These are phyloP conservation scores for Anguilla pacifica DNA, from an alignment of 2,797 vertebrate species.

Conservation along the genomic window DNA sequence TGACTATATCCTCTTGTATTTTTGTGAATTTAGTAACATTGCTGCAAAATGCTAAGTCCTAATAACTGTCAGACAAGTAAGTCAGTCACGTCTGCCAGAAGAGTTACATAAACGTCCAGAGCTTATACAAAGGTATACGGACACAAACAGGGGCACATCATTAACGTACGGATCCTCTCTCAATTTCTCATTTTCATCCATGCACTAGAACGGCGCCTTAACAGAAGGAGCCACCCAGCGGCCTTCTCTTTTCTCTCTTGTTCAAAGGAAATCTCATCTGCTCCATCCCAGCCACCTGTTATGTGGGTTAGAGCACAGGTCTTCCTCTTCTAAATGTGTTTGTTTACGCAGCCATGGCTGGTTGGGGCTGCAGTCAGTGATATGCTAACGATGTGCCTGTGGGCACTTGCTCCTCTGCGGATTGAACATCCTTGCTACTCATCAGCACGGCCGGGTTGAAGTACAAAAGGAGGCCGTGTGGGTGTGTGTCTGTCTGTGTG, in stretches of 20 bases:
- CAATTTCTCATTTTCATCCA: background rate
- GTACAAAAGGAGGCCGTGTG: constrained; percentile 42
- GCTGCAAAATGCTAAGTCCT: background rate
- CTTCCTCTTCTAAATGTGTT: background rate
- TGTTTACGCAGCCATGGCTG: constrained; percentile 35
- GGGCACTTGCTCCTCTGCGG: constrained; percentile 41
- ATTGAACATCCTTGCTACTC: constrained; percentile 41
- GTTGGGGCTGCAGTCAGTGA: constrained; percentile 54
- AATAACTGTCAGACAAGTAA: background rate
- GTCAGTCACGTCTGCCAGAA: too few species aligned
- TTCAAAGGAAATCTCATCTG: background rate
- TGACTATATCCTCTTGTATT: background rate
- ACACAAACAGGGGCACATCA: background rate
- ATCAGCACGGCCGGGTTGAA: constrained; percentile 41
- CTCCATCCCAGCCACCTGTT: constrained; percentile 35
- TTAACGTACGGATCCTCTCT: background rate
- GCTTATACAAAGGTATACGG: too few species aligned
- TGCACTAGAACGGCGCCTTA: too few species aligned
- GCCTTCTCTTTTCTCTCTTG: constrained; percentile 21
- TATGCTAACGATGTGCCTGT: constrained; percentile 61
- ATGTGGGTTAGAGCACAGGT: constrained; percentile 43
- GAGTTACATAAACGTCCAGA: too few species aligned
- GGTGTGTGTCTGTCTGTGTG: too few species aligned
- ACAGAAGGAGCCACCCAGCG: too few species aligned
- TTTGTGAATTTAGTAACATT: background rate